Base-by-base conservation (phyloP, 2,888 invertebrate species). In the Cryptocheilus praepositus region DNA sequence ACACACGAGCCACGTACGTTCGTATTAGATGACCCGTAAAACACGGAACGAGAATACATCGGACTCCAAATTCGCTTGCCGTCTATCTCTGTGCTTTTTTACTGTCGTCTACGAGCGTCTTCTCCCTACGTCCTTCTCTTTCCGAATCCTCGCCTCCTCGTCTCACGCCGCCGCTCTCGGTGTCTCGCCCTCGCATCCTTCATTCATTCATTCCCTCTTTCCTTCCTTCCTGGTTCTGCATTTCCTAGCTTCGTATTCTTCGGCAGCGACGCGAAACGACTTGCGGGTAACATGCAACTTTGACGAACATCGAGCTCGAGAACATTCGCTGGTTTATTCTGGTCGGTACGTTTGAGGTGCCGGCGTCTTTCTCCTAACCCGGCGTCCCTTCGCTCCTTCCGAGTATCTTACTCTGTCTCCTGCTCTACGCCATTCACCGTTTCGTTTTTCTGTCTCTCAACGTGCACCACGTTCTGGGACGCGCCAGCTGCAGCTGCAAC, bases 241-340 rank as follows among this genome's bases (percentile, higher is more conserved):
- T 16, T 18, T 49, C 16, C 49, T 18, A 49, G 16, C n/a, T 49
- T 49, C 60, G 62, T 49, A 56, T 52, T 65, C 59, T 49, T 43
- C 44, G 58, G 18, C 36, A n/a, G 46, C 46, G 19, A 18, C 55
- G 18, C 59, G 55, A 18, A 66, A 65, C 57, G 65, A 66, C 59
- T 52, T 46, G 44, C 61, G 68, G 65, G 61, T 59, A 61, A 75
- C 66, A 59, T 66, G 75, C 69, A 76, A 73, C 62, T 74, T 79
- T 76, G 66, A 80, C 71, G 73, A 76, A 70, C 64, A 60, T 58
- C 66, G 58, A 61, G 57, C 43, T 54, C 59, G 46, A 43, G 62
- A 68, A 64, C 71, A 61, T 71, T 74, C 43, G 36, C 64, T 61
- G 65, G 56, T 69, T 68, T 60, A 61, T 61, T 61, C 52, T 19